phyloP scores from a whole-genome alignment of 1,140 invertebrate species.

The Musca vetustissima region DNA sequence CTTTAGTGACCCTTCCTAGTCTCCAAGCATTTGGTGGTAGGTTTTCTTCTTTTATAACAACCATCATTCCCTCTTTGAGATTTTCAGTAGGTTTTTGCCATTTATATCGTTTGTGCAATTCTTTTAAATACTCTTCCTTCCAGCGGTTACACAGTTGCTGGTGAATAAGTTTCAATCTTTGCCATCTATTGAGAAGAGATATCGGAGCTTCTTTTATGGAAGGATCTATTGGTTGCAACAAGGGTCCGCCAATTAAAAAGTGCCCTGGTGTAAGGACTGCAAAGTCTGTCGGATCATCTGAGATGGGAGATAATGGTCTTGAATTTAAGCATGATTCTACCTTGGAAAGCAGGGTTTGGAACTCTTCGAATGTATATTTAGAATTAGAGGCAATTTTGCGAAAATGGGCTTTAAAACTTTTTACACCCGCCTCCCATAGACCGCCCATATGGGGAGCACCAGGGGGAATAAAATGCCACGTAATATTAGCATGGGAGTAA shows the following conservation, averaged over 20 bases:
- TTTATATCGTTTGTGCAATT: not conserved
- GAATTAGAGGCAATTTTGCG: not conserved
- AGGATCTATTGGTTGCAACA: not conserved
- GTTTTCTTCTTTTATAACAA: not conserved
- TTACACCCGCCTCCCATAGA: slow-evolving; percentile 13
- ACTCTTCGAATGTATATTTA: slow-evolving; percentile 4
- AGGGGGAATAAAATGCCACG: slow-evolving; percentile 3
- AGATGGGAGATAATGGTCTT: too few relatives aligned
- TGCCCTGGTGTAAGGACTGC: not conserved
- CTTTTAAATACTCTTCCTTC: slow-evolving; percentile 2
- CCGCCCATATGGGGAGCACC: not conserved
- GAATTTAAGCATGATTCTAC: too few relatives aligned
- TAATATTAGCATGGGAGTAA: too few relatives aligned
- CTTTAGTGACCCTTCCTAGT: not conserved
- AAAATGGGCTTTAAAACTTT: not conserved
- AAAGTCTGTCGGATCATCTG: not conserved
- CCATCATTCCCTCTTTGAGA: not conserved
- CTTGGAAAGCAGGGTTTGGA: not conserved
- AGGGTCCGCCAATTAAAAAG: not conserved
- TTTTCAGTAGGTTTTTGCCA: not conserved
- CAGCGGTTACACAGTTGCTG: not conserved
- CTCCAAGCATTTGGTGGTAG: not conserved
- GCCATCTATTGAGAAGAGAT: not conserved
- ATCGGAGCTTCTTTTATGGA: not conserved
- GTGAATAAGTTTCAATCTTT: not conserved